Conservation (phyloP, 2,888 invertebrate species). For the Ditula angustiorana region DNA sequence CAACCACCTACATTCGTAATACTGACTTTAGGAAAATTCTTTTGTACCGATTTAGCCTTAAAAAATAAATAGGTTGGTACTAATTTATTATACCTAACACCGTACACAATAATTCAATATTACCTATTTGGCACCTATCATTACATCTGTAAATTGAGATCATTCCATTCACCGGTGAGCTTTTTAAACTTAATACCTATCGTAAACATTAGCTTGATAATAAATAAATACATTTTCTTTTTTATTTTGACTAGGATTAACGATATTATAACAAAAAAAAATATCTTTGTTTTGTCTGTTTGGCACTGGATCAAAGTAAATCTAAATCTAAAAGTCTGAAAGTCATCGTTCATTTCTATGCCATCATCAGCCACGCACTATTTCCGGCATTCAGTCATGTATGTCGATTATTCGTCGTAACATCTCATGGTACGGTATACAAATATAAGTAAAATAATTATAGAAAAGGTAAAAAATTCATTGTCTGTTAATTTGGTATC, state of each 20-base stretch:
- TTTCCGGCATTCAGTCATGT: background rate
- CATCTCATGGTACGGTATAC: background rate
- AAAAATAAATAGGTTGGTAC: constrained; percentile 22
- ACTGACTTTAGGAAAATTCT: constrained; percentile 20
- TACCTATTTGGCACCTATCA: constrained; percentile 33
- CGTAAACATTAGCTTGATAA: constrained; percentile 1
- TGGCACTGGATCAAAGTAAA: constrained; percentile 16
- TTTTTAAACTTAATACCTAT: constrained; percentile 13
- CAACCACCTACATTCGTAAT: constrained; percentile 19
- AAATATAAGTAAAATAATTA: background rate
- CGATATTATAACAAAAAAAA: background rate
- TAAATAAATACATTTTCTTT: constrained; percentile 14
- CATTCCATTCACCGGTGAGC: constrained; percentile 30
- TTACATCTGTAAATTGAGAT: constrained; percentile 35
- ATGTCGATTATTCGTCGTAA: background rate
- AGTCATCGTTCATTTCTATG: background rate
- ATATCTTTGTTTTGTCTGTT: background rate
- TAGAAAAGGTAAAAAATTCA: background rate
- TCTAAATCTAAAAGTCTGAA: background rate
- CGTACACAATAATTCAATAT: constrained; percentile 21
- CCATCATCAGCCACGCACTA: background rate
- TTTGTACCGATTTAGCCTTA: constrained; percentile 25
- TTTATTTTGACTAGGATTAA: constrained; percentile 27
- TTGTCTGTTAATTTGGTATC: background rate
- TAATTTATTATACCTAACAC: constrained; percentile 17